Conservation (phyloP, 2,888 invertebrate genomes). For the Meiosimyza platycephala region DNA sequence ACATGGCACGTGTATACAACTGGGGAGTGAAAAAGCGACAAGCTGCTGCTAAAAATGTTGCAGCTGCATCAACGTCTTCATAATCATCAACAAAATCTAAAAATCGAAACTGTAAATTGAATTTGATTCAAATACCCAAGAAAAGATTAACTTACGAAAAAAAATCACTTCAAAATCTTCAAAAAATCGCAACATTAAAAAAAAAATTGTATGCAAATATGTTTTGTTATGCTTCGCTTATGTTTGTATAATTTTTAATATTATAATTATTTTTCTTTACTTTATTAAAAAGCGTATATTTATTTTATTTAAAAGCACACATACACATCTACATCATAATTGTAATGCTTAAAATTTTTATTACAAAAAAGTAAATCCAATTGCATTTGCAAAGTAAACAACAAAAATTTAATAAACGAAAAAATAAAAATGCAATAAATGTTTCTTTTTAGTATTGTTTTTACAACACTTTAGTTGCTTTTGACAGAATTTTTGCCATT, state of each 20-base stretch:
- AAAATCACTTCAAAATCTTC: conserved; percentile 22
- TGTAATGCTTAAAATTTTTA: conserved; percentile 28
- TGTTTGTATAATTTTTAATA: conserved; percentile 23
- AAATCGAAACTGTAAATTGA: conserved; percentile 17
- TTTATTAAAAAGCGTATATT: conserved; percentile 16
- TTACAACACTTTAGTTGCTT: too few relatives aligned
- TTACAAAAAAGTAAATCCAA: conserved; percentile 18
- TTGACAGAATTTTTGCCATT: too few relatives aligned
- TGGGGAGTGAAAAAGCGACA: conserved; percentile 96
- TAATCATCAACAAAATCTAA: conserved; percentile 34
- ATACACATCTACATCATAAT: conserved; percentile 20
- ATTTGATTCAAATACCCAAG: not conserved
- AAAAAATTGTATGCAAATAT: conserved; percentile 17
- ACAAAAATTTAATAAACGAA: conserved; percentile 4
- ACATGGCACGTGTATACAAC: conserved; percentile 98
- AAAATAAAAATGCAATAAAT: not conserved
- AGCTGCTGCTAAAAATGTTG: conserved; percentile 71
- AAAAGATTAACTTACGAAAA: conserved; percentile 7
- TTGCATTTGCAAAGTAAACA: conserved; percentile 26
- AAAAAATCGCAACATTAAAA: conserved; percentile 22
- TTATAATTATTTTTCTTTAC: conserved; percentile 4
- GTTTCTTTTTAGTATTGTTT: too few relatives aligned
- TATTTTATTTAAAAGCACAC: conserved; percentile 26
- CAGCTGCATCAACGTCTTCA: conserved; percentile 34
- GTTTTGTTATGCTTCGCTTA: conserved; percentile 28